Base-by-base conservation (phyloP, 2,797 vertebrate species). In the Oreonectes daqikongensis region DNA sequence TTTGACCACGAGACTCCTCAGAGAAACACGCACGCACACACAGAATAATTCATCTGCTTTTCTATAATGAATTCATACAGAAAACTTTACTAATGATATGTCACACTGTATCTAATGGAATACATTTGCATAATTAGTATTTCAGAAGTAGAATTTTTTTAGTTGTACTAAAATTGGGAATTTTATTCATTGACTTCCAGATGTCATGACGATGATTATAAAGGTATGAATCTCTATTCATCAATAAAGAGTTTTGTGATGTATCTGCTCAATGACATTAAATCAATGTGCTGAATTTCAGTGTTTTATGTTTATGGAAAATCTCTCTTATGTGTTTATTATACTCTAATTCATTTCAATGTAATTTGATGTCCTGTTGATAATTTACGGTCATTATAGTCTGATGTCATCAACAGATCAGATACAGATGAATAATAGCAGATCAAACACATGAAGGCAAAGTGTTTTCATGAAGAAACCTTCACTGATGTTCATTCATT, bases 51-150 rank as follows among this genome's bases (percentile, higher is more conserved):
- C 46, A 78, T 80, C 72, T 67, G 53, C 65, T 71, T 80, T 75
- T 66, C 42, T 48, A 78, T 78, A 73, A 83, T 75, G 78, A 83
- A 83, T 80, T 83, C 78, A 78, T 80, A 44, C 40, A 0, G 22
- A 75, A 83, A 80, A 75, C 61, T 80, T 66, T 22, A 53, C 75
- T 75, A 73, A 75, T 75, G 67, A 68, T 59, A 50, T 50, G 71
- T 78, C 53, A 44, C 6, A 20, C 48, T n/a, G 50, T 75, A 61
- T 77, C 40, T 70, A 71, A 61, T 53, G n/a, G 52, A 61, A 22
- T 42, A 48, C 53, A 78, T 42, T 42, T 28, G 73, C 48, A 50
- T 20, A 50, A 50, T n/a, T 46, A 15, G 44, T 46, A 46, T 12
- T 3, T n/a, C n/a, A n/a, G n/a, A n/a, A 17, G 44, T 17, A 10